Conservation (phyloP, 2,113 vertebrate species). For the Spea bombifrons region DNA sequence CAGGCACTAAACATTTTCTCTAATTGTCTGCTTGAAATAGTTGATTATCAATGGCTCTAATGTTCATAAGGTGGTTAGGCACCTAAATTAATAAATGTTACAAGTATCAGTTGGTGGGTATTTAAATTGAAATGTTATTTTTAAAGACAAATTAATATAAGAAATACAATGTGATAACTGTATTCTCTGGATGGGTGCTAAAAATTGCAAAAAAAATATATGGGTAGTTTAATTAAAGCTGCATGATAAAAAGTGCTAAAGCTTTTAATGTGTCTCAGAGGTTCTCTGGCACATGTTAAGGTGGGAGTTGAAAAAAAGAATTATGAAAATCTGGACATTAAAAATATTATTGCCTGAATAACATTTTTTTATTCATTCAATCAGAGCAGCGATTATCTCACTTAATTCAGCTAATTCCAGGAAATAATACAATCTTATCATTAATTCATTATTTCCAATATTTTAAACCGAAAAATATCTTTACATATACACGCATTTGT, state of each 20-base stretch:
- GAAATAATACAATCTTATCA: slow-evolving; percentile 33
- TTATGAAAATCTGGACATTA: slow-evolving; percentile 42
- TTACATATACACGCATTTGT: background rate
- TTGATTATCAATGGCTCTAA: slow-evolving; percentile 17
- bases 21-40: background rate
- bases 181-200: slow-evolving; percentile 39
- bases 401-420: slow-evolving; percentile 37
- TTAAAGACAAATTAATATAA: slow-evolving; percentile 45
- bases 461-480: background rate
- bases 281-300: slow-evolving; percentile 45
- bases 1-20: background rate
- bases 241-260: slow-evolving; percentile 44
- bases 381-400: slow-evolving; percentile 29
- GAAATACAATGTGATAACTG: slow-evolving; percentile 36
- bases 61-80: slow-evolving; percentile 10
- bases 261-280: slow-evolving; percentile 47
- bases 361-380: slow-evolving; percentile 31
- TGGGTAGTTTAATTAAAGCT: slow-evolving; percentile 45
- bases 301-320: slow-evolving; percentile 41
- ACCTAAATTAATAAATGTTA: slow-evolving; percentile 10
- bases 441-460: slow-evolving; percentile 4
- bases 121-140: slow-evolving; percentile 42
- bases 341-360: slow-evolving; percentile 28
- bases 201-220: slow-evolving; percentile 38
- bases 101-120: slow-evolving; percentile 23